Percentiles rank a stretch among this genome's conserved stretches.
Evolutionary conservation across 2,797 vertebrate genomes (phyloP).

Genomic region (Sebastes elongatus): DNA sequence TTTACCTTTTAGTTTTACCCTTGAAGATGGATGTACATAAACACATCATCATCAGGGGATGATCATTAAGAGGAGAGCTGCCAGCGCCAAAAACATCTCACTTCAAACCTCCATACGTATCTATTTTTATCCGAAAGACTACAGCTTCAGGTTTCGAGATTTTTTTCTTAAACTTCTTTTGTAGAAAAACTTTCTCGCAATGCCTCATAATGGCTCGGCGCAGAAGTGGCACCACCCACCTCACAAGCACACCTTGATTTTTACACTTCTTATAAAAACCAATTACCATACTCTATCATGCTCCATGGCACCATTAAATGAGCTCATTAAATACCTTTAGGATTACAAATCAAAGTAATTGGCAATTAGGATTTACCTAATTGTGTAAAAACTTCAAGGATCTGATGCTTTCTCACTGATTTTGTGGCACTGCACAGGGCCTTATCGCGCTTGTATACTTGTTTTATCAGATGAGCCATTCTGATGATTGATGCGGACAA

Average conservation of each 20-base stretch:
- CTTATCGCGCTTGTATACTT: slow-evolving; percentile 23
- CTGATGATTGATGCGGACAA: slow-evolving; percentile 56
- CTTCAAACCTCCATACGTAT: slow-evolving; percentile 25
- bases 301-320: slow-evolving; percentile 83
- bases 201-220: slow-evolving; percentile 25
- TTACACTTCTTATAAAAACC: slow-evolving; percentile 71
- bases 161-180: slow-evolving; percentile 23
- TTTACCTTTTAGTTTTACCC: slow-evolving; percentile 54
- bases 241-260: slow-evolving; percentile 68
- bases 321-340: slow-evolving; percentile 80
- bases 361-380: slow-evolving; percentile 86
- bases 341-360: slow-evolving; percentile 86
- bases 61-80: slow-evolving; percentile 59
- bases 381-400: slow-evolving; percentile 76
- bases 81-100: slow-evolving; percentile 52
- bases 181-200: slow-evolving; percentile 39
- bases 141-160: slow-evolving; percentile 12
- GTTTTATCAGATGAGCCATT: slow-evolving; percentile 42
- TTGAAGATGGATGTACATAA: slow-evolving; percentile 68
- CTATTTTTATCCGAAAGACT: slow-evolving; percentile 36
- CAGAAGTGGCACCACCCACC: slow-evolving; percentile 47
- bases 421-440: slow-evolving; percentile 31
- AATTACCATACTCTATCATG: slow-evolving; percentile 79
- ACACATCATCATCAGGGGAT: slow-evolving; percentile 64
- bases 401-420: slow-evolving; percentile 56